Evolutionary conservation across 2,113 vertebrate genomes (phyloP).

Genomic region (Emydura subglobosa): DNA sequence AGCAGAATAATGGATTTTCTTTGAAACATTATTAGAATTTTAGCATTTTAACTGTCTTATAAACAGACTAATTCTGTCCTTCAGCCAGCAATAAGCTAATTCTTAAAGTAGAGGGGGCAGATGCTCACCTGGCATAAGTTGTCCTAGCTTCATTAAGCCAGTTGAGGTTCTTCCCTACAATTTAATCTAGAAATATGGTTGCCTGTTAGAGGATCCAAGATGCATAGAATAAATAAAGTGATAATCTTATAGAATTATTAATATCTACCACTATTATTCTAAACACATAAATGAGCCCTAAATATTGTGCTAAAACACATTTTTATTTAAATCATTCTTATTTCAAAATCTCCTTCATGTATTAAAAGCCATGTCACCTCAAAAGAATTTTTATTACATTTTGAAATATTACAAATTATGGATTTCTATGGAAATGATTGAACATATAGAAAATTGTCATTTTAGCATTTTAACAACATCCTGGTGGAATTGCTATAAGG

Average conservation of each 20-base stretch:
- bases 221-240: slow-evolving; percentile 40
- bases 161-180: not conserved
- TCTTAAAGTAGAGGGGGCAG: slow-evolving; percentile 41
- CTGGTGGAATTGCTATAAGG: not conserved
- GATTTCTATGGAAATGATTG: not conserved
- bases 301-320: not conserved
- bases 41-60: slow-evolving; percentile 46
- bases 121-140: slow-evolving; percentile 33
- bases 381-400: not conserved
- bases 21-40: slow-evolving; percentile 14
- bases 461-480: not conserved
- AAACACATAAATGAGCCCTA: slow-evolving; percentile 1
- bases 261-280: slow-evolving; percentile 21
- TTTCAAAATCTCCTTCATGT: not conserved
- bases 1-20: not conserved
- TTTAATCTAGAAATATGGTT: slow-evolving; percentile 26
- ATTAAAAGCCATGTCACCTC: not conserved
- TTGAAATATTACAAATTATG: not conserved
- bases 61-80: not conserved
- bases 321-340: not conserved
- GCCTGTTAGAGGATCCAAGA: slow-evolving; percentile 24
- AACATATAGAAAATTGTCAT: not conserved
- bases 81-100: slow-evolving; percentile 41
- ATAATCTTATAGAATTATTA: slow-evolving; percentile 39
- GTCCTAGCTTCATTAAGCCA: not conserved